These are phyloP conservation scores for Mesorhabditis belari DNA, from an alignment of 2,888 invertebrate species.

Conservation along the genomic window DNA sequence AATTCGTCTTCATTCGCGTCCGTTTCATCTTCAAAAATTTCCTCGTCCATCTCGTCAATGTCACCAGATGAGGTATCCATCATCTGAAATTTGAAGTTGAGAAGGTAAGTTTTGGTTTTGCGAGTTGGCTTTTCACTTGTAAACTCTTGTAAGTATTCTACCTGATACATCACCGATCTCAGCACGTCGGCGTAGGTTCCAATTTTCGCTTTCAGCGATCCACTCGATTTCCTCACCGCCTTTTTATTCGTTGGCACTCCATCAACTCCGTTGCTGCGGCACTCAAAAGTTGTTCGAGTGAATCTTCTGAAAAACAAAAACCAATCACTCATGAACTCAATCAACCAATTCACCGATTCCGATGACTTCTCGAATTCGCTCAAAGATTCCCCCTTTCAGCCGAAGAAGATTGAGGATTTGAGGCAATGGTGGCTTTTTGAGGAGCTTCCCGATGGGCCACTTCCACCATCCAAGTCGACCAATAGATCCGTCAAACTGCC, in stretches of 20 bases:
- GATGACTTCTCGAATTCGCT: not conserved
- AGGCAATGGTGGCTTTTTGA: too few relatives aligned
- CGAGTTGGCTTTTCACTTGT: not conserved
- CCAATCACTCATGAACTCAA: too few relatives aligned
- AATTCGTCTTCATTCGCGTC: slow-evolving; percentile 32
- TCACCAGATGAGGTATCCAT: slow-evolving; percentile 15
- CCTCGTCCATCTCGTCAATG: slow-evolving; percentile 35
- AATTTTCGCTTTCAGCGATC: slow-evolving; percentile 15
- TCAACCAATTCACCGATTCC: too few relatives aligned
- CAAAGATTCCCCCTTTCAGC: not conserved
- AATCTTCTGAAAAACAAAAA: not conserved
- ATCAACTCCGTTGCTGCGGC: too few relatives aligned
- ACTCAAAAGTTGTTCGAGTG: not conserved
- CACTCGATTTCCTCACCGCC: not conserved
- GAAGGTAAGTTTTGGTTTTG: not conserved
- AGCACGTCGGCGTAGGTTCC: slow-evolving; percentile 26
- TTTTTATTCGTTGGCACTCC: too few relatives aligned
- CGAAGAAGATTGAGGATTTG: not conserved
- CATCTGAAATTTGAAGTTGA: slow-evolving; percentile 4
- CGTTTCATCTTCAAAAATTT: slow-evolving; percentile 25
- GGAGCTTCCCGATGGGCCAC: too few relatives aligned
- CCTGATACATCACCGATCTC: slow-evolving; percentile 8
- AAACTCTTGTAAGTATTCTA: not conserved
- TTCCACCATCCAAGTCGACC: not conserved
- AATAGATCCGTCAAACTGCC: not conserved